Percentiles rank a stretch among this genome's conserved stretches.
These are phyloP conservation scores for Phlogophora meticulosa DNA, from an alignment of 2,888 invertebrate species.

Conservation along the genomic window DNA sequence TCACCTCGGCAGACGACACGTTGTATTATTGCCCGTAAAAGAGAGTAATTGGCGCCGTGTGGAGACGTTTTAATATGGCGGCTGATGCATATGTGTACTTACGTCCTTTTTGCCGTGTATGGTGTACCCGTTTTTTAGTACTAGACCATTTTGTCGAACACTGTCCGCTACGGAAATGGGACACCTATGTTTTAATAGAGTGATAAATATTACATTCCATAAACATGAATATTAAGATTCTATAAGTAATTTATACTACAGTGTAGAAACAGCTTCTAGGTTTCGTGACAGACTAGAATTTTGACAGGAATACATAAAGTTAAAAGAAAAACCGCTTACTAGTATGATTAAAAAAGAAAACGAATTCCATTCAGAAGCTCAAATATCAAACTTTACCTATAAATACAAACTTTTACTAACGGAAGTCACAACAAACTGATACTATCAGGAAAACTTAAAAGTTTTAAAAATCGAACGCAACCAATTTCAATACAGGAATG, in stretches of 20 bases:
- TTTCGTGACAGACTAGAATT: neutral
- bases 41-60: constrained; percentile 5
- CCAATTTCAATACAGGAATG: constrained; percentile 58
- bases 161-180: neutral
- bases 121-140: neutral
- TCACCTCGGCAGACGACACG: constrained; percentile 25
- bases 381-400: constrained; percentile 2
- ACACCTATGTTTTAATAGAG: constrained; percentile 26
- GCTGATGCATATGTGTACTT: neutral
- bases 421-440: constrained; percentile 18
- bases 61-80: constrained; percentile 10
- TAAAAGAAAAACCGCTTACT: neutral
- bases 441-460: constrained; percentile 30
- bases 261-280: neutral
- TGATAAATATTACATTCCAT: constrained; percentile 9
- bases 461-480: constrained; percentile 30
- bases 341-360: constrained; percentile 1
- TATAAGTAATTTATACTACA: neutral
- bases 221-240: constrained; percentile 5
- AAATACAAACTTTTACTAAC: constrained; percentile 17
- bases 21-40: constrained; percentile 24
- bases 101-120: no score
- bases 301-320: neutral
- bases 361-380: neutral
- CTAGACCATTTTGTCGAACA: neutral